Percentiles rank a stretch among this genome's conserved stretches.
Conservation (phyloP, 2,797 vertebrate genomes). For the Myripristis jacobus region DNA sequence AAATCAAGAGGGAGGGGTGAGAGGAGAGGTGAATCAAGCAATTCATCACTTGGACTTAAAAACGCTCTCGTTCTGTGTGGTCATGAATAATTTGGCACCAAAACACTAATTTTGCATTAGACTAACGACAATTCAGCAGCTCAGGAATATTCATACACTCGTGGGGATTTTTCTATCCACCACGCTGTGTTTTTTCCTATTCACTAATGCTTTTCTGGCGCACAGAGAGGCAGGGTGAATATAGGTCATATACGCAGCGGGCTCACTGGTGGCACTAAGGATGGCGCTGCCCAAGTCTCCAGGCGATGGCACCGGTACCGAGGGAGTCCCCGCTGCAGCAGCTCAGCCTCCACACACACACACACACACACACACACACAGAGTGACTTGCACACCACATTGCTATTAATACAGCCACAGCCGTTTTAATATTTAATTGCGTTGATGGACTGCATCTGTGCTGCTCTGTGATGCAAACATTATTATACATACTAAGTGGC, state of each 20-base stretch:
- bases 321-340: conserved; percentile 68
- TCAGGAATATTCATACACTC: conserved; percentile 87
- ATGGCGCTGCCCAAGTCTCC: conserved; percentile 75
- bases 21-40: conserved; percentile 75
- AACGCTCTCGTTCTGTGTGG: conserved; percentile 78
- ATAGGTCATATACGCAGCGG: conserved; percentile 81
- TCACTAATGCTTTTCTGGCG: conserved; percentile 80
- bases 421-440: conserved; percentile 85
- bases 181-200: conserved; percentile 57
- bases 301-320: conserved; percentile 61
- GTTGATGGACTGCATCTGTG: conserved; percentile 85
- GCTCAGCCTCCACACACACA: conserved; percentile 46
- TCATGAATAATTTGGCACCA: conserved; percentile 86
- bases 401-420: conserved; percentile 82
- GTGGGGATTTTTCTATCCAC: conserved; percentile 72
- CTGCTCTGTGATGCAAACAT: conserved; percentile 85
- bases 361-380: conserved; percentile 39
- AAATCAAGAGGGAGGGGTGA: conserved; percentile 16
- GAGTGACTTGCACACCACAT: conserved; percentile 55
- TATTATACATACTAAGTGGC: conserved; percentile 84
- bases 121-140: conserved; percentile 86
- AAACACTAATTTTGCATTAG: conserved; percentile 89
- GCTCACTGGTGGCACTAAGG: conserved; percentile 70
- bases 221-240: conserved; percentile 75
- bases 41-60: conserved; percentile 82